phyloP scores from a whole-genome alignment of 2,888 invertebrate genomes.

The Cantharis lateralis region DNA sequence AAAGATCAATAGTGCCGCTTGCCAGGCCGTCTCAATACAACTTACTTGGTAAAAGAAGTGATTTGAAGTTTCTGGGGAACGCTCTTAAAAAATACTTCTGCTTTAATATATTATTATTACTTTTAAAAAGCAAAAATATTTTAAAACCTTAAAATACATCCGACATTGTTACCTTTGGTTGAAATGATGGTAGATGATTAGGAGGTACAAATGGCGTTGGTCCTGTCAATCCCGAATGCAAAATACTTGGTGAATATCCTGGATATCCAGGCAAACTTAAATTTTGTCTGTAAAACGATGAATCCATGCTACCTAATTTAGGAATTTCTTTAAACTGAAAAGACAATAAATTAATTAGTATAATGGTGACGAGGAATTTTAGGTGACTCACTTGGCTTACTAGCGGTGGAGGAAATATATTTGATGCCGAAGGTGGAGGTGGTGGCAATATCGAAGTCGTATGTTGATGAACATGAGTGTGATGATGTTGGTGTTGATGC shows the following conservation, averaged over 20 bases:
- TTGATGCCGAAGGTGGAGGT: conserved; percentile 59
- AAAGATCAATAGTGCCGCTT: too few relatives aligned
- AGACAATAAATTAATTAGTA: conserved; percentile 25
- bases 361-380: not conserved
- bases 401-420: conserved; percentile 69
- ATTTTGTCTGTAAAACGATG: conserved; percentile 78
- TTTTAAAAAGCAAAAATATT: conserved; percentile 4
- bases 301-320: conserved; percentile 78
- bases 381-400: conserved; percentile 55
- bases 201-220: conserved; percentile 89
- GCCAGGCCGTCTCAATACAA: too few relatives aligned
- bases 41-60: not conserved
- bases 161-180: conserved; percentile 75
- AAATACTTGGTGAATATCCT: conserved; percentile 74
- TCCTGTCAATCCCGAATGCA: conserved; percentile 74
- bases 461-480: conserved; percentile 89
- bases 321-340: conserved; percentile 84
- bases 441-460: conserved; percentile 70
- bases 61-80: not conserved
- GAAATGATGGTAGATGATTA: conserved; percentile 82
- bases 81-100: not conserved
- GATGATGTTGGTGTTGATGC: conserved; percentile 93
- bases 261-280: conserved; percentile 80
- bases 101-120: not conserved
- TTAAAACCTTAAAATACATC: not conserved